Evolutionary conservation across 2,888 invertebrate genomes (phyloP).

Genomic region (Heliconius aoede): DNA sequence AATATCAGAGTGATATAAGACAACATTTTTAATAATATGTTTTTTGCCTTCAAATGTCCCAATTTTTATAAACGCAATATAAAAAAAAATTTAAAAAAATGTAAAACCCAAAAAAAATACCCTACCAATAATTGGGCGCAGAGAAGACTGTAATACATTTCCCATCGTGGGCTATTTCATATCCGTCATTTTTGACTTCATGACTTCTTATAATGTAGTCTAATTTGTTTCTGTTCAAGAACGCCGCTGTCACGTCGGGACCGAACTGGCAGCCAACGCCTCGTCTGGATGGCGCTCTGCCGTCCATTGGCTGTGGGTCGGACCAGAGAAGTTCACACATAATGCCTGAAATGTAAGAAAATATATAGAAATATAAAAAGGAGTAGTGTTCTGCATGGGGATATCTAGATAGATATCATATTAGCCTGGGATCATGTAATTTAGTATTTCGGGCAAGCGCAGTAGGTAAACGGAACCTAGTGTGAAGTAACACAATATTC

Average conservation of each 20-base stretch:
- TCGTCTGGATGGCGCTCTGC: conserved; percentile 96
- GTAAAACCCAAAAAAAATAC: no score
- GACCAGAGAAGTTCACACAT: conserved; percentile 99
- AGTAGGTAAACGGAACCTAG: no score
- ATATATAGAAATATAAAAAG: not conserved
- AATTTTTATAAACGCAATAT: no score
- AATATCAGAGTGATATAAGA: no score
- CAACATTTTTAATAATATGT: no score
- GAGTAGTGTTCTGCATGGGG: no score
- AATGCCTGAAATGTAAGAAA: conserved; percentile 74
- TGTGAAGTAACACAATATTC: no score
- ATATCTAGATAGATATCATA: no score
- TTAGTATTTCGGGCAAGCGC: no score
- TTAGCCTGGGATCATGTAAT: no score
- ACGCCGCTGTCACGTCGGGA: conserved; percentile 96
- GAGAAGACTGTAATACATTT: conserved; percentile 99
- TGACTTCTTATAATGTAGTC: conserved; percentile 98
- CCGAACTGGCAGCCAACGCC: conserved; percentile 99
- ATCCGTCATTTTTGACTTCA: conserved; percentile 98
- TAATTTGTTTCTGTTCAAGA: conserved; percentile 92
- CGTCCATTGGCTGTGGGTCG: conserved; percentile 95
- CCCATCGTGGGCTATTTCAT: conserved; percentile 96
- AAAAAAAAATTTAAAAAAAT: no score
- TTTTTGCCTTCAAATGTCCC: no score
- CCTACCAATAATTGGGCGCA: conserved; percentile 99